Evolutionary conservation across 1,140 invertebrate species (phyloP).

Genomic region (Portunus trituberculatus): DNA sequence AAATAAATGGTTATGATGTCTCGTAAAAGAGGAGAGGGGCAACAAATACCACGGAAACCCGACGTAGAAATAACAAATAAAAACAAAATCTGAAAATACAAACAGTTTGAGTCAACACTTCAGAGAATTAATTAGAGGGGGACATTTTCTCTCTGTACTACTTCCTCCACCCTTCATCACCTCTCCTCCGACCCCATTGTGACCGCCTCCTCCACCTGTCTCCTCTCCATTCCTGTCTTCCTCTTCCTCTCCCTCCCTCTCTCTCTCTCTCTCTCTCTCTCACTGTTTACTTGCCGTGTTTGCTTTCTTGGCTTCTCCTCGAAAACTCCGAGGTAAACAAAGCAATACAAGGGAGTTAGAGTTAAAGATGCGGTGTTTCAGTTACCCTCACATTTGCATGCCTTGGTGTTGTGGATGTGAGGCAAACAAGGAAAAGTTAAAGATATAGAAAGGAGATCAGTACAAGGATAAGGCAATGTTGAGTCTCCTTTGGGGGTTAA

Average conservation of each 20-base stretch:
- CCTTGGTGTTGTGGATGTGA: neutral
- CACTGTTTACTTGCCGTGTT: neutral
- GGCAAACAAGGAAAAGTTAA: neutral
- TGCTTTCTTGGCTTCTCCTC: neutral
- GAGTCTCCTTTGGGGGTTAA: neutral
- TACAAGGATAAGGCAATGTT: neutral
- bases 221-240: too few relatives aligned
- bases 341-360: neutral
- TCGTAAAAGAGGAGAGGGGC: neutral
- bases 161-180: neutral
- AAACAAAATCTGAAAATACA: neutral
- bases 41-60: neutral
- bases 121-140: neutral
- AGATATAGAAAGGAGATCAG: neutral
- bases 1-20: too few relatives aligned
- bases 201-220: neutral
- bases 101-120: conserved; percentile 20
- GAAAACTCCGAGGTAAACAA: neutral
- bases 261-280: neutral
- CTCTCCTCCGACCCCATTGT: neutral
- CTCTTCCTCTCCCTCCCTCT: neutral
- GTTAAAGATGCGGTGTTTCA: neutral
- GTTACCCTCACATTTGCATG: neutral
- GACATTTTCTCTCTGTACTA: neutral
- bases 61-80: neutral